Evolutionary conservation across 2,797 vertebrate genomes (phyloP).

Genomic region (Lepidocolaptes lacrymiger): DNA sequence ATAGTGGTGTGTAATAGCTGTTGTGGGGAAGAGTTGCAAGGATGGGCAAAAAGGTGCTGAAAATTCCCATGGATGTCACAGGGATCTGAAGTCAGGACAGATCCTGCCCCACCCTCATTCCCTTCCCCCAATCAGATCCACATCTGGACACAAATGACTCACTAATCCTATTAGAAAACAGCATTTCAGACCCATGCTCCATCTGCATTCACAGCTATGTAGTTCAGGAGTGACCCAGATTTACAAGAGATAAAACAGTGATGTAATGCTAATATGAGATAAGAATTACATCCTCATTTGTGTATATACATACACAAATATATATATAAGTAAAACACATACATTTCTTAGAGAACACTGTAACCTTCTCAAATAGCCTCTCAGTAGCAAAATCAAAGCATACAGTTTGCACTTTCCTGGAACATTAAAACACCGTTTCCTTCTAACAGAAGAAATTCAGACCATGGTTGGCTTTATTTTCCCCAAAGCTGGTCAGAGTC

Average conservation of each 20-base stretch:
- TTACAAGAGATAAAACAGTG: background rate
- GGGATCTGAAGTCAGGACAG: background rate
- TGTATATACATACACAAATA: background rate
- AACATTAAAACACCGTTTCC: slow-evolving; percentile 24
- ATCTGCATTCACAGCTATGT: background rate
- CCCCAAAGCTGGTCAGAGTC: background rate
- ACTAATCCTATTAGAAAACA: slow-evolving; percentile 13
- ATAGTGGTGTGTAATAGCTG: background rate
- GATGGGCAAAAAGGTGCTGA: background rate
- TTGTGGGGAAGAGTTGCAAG: background rate
- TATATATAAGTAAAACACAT: background rate
- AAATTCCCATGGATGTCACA: background rate
- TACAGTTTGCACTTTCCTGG: background rate
- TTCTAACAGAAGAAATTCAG: slow-evolving; percentile 13
- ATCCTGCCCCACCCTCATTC: background rate
- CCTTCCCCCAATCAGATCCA: background rate
- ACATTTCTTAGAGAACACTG: background rate
- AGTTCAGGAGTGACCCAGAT: slow-evolving; percentile 26
- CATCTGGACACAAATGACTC: slow-evolving; percentile 33
- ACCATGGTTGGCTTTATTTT: background rate
- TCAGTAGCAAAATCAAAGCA: slow-evolving; percentile 11
- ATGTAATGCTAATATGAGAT: background rate
- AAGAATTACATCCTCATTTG: background rate
- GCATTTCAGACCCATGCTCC: background rate
- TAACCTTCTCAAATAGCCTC: background rate